Evolutionary conservation across 2,113 vertebrate species (phyloP).

Genomic region (Anolis sagrei): DNA sequence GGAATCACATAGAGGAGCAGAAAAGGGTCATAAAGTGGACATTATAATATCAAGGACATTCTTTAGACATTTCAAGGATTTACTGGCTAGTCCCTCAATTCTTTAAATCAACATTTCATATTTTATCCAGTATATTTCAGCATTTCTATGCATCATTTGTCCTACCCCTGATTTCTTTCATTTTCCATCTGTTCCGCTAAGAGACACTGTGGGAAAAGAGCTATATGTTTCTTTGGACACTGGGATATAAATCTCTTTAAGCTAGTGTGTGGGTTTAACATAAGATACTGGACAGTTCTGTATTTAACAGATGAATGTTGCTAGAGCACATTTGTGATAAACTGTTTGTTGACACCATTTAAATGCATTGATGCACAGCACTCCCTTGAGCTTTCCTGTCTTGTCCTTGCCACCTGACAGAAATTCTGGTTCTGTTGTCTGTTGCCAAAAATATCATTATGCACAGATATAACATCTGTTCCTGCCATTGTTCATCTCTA

Average conservation of each 20-base stretch:
- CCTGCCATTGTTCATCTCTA: neutral
- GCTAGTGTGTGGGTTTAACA: neutral
- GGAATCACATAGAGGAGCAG: neutral
- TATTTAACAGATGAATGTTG: neutral
- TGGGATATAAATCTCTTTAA: neutral
- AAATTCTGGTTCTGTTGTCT: neutral
- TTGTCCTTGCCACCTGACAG: neutral
- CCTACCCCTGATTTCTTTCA: neutral
- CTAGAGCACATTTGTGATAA: neutral
- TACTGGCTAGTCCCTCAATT: neutral
- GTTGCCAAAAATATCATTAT: constrained; percentile 3
- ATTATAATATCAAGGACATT: too few species aligned
- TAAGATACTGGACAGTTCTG: neutral
- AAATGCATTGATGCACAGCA: neutral
- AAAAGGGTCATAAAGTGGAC: neutral
- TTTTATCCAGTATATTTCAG: neutral
- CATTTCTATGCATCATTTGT: neutral
- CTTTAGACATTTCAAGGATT: neutral
- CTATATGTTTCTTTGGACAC: neutral
- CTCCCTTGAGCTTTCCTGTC: neutral
- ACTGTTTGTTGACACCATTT: neutral
- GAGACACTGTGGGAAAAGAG: neutral
- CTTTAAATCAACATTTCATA: neutral
- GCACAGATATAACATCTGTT: constrained; percentile 1
- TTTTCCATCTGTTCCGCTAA: neutral